phyloP scores from a whole-genome alignment of 2,888 invertebrate genomes.

The Eucriotettix oculatus region DNA sequence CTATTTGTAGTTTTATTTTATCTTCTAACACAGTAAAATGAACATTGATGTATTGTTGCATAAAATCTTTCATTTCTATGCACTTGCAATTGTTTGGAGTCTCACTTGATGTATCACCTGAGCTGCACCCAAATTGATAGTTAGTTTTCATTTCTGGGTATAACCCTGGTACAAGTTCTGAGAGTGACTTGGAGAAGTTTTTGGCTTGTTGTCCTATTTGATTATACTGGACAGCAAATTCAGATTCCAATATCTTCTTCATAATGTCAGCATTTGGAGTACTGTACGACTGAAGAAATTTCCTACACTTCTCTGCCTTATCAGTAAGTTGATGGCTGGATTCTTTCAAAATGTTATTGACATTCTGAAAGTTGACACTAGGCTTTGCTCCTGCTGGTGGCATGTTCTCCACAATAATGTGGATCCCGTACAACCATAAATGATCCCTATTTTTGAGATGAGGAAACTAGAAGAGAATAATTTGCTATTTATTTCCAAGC shows the following conservation, averaged over 20 bases:
- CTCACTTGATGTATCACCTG: slow-evolving; percentile 8
- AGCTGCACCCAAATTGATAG: slow-evolving; percentile 10
- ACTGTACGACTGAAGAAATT: slow-evolving; percentile 15
- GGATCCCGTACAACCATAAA: slow-evolving; percentile 28
- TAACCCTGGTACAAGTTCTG: too few relatives aligned
- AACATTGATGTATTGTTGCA: slow-evolving; percentile 21
- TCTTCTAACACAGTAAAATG: slow-evolving; percentile 22
- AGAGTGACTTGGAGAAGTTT: neutral
- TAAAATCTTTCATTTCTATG: slow-evolving; percentile 10
- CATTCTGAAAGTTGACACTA: slow-evolving; percentile 15
- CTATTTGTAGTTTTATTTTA: slow-evolving; percentile 16
- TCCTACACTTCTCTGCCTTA: slow-evolving; percentile 16
- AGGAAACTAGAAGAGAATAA: slow-evolving; percentile 8
- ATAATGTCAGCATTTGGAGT: slow-evolving; percentile 13
- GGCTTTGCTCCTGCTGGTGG: slow-evolving; percentile 3
- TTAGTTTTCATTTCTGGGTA: too few relatives aligned
- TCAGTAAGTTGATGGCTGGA: slow-evolving; percentile 16
- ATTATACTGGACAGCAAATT: slow-evolving; percentile 11
- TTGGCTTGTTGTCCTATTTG: slow-evolving; percentile 12
- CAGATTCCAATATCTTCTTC: slow-evolving; percentile 15
- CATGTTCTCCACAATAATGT: slow-evolving; percentile 18
- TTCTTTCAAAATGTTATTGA: slow-evolving; percentile 15
- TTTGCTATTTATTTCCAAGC: too few relatives aligned
- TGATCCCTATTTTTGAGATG: slow-evolving; percentile 19
- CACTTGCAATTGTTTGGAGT: slow-evolving; percentile 7